phyloP scores from a whole-genome alignment of 2,888 invertebrate genomes.

The Archips crataeganus region DNA sequence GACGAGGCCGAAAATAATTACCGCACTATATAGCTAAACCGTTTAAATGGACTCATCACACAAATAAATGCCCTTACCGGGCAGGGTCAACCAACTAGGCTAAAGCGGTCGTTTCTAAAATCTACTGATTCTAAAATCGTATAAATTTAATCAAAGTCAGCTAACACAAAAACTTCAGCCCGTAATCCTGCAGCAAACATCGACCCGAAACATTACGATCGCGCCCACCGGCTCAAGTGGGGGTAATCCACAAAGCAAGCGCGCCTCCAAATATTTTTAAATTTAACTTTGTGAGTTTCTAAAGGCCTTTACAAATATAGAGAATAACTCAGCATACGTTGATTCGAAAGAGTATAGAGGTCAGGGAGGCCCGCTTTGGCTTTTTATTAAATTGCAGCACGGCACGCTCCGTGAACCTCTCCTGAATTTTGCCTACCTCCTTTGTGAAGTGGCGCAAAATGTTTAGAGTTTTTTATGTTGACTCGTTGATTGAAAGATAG shows the following conservation, averaged over 20 bases:
- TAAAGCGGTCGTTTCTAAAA: too few species aligned
- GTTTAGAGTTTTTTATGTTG: slow-evolving; percentile 23
- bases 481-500: slow-evolving; percentile 34
- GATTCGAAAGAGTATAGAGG: slow-evolving; percentile 31
- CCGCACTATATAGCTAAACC: too few species aligned
- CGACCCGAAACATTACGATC: slow-evolving; percentile 18
- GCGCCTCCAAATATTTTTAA: slow-evolving; percentile 32
- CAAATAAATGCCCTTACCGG: too few species aligned
- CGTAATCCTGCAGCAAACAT: neutral
- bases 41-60: too few species aligned
- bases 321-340: slow-evolving; percentile 32
- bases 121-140: too few species aligned
- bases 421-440: slow-evolving; percentile 31
- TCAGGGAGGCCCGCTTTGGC: slow-evolving; percentile 49
- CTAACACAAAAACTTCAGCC: neutral
- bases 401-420: slow-evolving; percentile 36
- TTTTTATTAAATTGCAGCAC: slow-evolving; percentile 69
- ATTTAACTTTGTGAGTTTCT: slow-evolving; percentile 35
- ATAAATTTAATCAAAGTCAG: neutral
- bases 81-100: too few species aligned
- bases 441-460: slow-evolving; percentile 30
- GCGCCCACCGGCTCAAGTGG: slow-evolving; percentile 18
- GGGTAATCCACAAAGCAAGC: slow-evolving; percentile 36
- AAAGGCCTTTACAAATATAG: slow-evolving; percentile 42
- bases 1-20: too few species aligned